Conservation (phyloP, 2,113 vertebrate species). For the Lepidothrix coronata region DNA sequence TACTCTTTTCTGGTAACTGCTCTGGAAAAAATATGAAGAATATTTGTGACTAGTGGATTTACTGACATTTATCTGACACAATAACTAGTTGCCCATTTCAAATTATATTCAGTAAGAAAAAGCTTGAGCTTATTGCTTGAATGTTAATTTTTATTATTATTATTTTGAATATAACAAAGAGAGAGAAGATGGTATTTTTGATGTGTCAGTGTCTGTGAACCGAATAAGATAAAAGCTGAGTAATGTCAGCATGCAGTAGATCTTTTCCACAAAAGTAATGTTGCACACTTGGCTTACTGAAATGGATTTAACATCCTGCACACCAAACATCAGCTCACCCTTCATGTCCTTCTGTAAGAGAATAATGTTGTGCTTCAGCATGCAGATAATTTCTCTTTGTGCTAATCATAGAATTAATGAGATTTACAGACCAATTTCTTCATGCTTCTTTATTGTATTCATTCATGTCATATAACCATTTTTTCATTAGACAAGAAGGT, state of each 20-base stretch:
- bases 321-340: neutral
- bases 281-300: neutral
- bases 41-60: neutral
- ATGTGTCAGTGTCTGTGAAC: neutral
- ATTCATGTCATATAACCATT: neutral
- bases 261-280: neutral
- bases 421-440: slow-evolving; percentile 9
- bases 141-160: neutral
- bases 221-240: neutral
- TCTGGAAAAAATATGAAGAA: neutral
- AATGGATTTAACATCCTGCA: neutral
- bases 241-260: neutral
- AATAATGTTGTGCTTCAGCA: slow-evolving; percentile 19
- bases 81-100: neutral
- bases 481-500: neutral
- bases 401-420: slow-evolving; percentile 29
- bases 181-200: neutral
- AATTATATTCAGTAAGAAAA: neutral
- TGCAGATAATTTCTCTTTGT: slow-evolving; percentile 14
- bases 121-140: neutral
- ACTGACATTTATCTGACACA: neutral
- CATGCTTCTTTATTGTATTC: neutral
- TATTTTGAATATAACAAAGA: neutral
- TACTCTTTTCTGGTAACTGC: neutral
- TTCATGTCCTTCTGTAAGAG: neutral